Evolutionary conservation across 2,113 vertebrate genomes (phyloP), one percentile per base, ranked within the genome.

Genomic region (Poeciliopsis occidentalis): DNA sequence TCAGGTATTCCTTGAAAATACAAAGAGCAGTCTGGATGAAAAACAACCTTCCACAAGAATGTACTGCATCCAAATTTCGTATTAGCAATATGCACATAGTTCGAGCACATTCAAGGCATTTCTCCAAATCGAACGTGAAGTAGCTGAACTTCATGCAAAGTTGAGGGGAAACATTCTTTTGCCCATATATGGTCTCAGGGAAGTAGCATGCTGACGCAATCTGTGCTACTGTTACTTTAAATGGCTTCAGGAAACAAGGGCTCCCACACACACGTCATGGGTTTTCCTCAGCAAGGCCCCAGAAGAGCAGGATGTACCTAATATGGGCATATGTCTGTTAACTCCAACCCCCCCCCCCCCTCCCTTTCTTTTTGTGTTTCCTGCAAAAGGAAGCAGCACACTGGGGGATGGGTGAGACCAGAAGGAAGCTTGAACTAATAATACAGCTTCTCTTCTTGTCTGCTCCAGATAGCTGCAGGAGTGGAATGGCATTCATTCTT

Each of bases 161-260:
- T 60, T 34, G 1, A 24, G 26, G 34, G 26, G 64, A 63, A 26
- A 47, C 54, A 78, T 79, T 64, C 77, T 37, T 51, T 39, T 88
- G 80, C 54, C 91, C 88, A 83, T 73, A 91, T 89, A 90, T 89
- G 91, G 89, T 31, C 84, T 47, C 2, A 51, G 1, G 91, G 86
- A 92, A 91, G 87, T 44, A 15, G 60, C 64, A 32, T 70, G 34
- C 71, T 87, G 79, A 86, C 47, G 83, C 79, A 79, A 78, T 57
- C 54, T 41, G 22, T 27, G 0, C 41, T 61, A 29, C 70, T 89
- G 83, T 76, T 74, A 41, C 86, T 92, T 91, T 88, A 91, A 85
- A 88, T 86, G 86, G 86, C 81, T 78, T 34, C 89, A 88, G 88
- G 91, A 92, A 91, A 82, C 61, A 70, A 83, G 89, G 83, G 88